Percentiles rank a stretch among this genome's conserved stretches.
These are phyloP conservation scores for Meiosimyza decipiens DNA, from an alignment of 2,888 invertebrate species.

Conservation along the genomic window DNA sequence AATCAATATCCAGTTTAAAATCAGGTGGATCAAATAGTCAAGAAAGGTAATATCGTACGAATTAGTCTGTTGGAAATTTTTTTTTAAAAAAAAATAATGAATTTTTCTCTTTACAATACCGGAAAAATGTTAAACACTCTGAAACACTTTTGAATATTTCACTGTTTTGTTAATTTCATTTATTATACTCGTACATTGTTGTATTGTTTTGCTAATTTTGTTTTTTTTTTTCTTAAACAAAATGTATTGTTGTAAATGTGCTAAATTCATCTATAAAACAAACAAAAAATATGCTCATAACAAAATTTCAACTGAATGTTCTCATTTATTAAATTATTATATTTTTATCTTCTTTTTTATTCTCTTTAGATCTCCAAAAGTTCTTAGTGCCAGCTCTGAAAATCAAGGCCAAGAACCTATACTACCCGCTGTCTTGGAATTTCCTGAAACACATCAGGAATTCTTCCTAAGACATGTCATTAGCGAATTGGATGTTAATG, in stretches of 20 bases:
- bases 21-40: constrained; percentile 83
- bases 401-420: constrained; percentile 86
- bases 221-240: constrained; percentile 9
- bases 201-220: constrained; percentile 22
- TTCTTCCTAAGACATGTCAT: constrained; percentile 90
- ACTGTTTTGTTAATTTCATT: constrained; percentile 12
- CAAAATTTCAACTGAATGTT: constrained; percentile 18
- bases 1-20: constrained; percentile 85
- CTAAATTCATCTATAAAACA: constrained; percentile 18
- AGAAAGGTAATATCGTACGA: constrained; percentile 71
- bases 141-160: constrained; percentile 27
- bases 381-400: constrained; percentile 54
- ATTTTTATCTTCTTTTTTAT: background rate
- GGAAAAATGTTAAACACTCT: background rate
- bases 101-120: background rate
- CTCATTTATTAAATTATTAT: constrained; percentile 1
- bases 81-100: background rate
- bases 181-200: background rate
- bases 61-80: background rate
- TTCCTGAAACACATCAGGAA: constrained; percentile 94
- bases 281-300: constrained; percentile 28
- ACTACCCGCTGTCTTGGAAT: constrained; percentile 93
- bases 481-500: constrained; percentile 87
- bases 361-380: constrained; percentile 59
- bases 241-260: background rate